phyloP scores from a whole-genome alignment of 2,113 vertebrate genomes.

The Calonectris borealis region DNA sequence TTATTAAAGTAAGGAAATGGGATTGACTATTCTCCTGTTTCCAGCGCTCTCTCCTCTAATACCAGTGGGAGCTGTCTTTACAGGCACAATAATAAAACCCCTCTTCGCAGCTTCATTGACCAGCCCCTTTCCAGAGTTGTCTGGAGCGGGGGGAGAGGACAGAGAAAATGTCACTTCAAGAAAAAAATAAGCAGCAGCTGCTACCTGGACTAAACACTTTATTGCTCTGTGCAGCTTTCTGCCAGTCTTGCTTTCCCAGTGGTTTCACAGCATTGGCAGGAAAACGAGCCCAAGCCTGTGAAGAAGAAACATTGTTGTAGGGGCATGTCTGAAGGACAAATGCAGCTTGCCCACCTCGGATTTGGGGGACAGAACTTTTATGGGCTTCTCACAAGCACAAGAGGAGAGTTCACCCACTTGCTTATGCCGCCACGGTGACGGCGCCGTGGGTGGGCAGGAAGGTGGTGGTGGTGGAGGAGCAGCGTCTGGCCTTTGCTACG shows the following conservation, averaged over 20 bases:
- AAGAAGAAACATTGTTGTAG: neutral
- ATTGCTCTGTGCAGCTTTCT: neutral
- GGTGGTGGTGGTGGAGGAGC: neutral
- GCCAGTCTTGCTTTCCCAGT: neutral
- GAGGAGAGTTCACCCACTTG: neutral
- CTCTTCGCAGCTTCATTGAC: neutral
- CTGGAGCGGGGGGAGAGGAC: neutral
- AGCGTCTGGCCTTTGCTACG: neutral
- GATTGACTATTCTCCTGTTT: neutral
- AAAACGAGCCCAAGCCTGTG: neutral
- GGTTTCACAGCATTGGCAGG: neutral
- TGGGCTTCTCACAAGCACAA: neutral
- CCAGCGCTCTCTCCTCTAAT: neutral
- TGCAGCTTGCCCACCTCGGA: neutral
- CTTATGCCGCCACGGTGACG: accelerated
- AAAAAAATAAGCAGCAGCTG: neutral
- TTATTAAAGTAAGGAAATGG: neutral
- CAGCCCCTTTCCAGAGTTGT: neutral
- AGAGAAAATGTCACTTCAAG: neutral
- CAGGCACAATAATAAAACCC: neutral
- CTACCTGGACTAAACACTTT: too few species aligned
- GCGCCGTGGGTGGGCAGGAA: neutral
- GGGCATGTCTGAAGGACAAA: neutral
- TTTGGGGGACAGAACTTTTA: neutral
- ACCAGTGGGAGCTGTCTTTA: neutral